phyloP scores from a whole-genome alignment of 2,797 vertebrate species.

The Eptatretus atami region DNA sequence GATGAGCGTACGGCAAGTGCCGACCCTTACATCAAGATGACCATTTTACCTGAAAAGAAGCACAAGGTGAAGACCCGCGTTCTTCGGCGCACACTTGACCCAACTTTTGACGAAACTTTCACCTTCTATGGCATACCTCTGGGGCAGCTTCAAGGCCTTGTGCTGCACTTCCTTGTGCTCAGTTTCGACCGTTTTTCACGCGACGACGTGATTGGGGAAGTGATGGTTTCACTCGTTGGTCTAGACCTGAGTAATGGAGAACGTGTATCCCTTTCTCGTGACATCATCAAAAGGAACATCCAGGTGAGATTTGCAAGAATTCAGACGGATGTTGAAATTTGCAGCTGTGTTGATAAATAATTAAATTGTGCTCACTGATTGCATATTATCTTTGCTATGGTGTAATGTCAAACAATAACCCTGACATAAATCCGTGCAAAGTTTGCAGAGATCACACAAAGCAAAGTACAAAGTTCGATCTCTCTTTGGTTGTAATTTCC shows the following conservation, averaged over 20 bases:
- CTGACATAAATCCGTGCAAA: too few species aligned
- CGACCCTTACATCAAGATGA: constrained; percentile 89
- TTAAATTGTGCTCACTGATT: too few species aligned
- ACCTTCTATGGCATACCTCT: constrained; percentile 88
- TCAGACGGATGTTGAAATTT: too few species aligned
- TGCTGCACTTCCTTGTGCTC: constrained; percentile 63
- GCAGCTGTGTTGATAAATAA: too few species aligned
- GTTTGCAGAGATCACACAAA: too few species aligned
- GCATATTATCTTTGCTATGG: too few species aligned
- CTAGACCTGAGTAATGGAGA: constrained; percentile 40
- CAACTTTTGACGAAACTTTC: constrained; percentile 82
- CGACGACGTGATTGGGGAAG: constrained; percentile 81
- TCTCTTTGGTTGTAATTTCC: too few species aligned
- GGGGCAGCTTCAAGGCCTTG: constrained; percentile 39
- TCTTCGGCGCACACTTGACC: constrained; percentile 73
- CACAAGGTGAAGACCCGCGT: constrained; percentile 92
- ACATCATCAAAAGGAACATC: constrained; percentile 68
- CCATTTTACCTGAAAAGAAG: constrained; percentile 77
- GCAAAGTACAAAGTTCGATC: too few species aligned
- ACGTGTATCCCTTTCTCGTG: constrained; percentile 60
- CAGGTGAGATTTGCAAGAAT: constrained; percentile 24
- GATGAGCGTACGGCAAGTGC: constrained; percentile 47
- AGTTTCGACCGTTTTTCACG: constrained; percentile 92
- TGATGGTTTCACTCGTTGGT: constrained; percentile 47
- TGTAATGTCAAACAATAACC: too few species aligned